Evolutionary conservation across 2,888 invertebrate species (phyloP), one percentile per base, ranked within the genome.

Genomic region (Strigamia maritima): DNA sequence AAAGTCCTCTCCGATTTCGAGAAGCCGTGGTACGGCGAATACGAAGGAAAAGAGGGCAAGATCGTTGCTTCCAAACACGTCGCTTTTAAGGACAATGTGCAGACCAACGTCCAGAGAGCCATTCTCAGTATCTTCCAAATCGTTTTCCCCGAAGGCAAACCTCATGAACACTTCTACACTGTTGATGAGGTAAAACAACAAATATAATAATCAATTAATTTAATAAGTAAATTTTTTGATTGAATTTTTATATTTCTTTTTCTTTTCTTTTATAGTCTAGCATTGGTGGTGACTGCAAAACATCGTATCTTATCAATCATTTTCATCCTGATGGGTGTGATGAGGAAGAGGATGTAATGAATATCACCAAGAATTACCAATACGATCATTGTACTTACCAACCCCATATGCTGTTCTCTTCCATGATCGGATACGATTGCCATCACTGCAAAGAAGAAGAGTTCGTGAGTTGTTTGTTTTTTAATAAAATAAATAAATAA

Each of bases 341-440:
- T 19, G 80, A 49, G 10, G 24, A 49, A 38, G n/a, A 12, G 12
- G 19, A 60, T n/a, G 80, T 81, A 2, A 12, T 81, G 16, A 81
- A 81, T 75, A 80, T 81, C 7, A 80, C 81, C 77, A 81, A 81
- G 26, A 22, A 28, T 40, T 65, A 76, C 12, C 28, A 31, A 16
- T 77, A 77, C 28, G 49, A 79, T 0, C 8, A 77, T 22, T 81
- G 81, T 31, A 28, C 75, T n/a, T 16, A 80, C 60, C 78, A 77
- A 24, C 81, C 81, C 31, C 35, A 65, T 22, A 38, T n/a, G 38
- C n/a, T 79, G n/a, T 31, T 44, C 75, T 49, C 76, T 49, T 60
- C 80, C 35, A 60, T 76, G 12, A 14, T 60, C 19, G 81, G 81
- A 54, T 76, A 81, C 54, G 80, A 81, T 60, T 81, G 81, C 74